Evolutionary conservation across 2,113 vertebrate species (phyloP).

Genomic region (Numida meleagris): DNA sequence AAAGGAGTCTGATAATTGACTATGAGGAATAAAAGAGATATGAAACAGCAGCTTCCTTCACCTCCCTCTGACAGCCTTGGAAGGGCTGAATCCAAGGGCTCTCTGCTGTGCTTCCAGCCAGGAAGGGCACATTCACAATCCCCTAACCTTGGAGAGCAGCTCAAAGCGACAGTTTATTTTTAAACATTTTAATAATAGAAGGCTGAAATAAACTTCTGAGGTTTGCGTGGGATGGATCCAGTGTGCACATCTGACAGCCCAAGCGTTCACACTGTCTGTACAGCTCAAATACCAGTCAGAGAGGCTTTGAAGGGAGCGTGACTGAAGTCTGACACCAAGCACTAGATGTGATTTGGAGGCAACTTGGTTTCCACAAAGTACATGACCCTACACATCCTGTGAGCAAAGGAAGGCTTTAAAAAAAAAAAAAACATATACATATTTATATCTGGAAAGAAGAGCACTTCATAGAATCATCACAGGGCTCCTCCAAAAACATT

Average conservation of each 20-base stretch:
- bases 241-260: neutral
- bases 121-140: neutral
- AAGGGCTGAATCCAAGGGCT: neutral
- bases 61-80: neutral
- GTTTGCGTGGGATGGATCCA: neutral
- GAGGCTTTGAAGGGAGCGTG: neutral
- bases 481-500: neutral
- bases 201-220: conserved; percentile 43
- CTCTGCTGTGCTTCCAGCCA: neutral
- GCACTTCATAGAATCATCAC: neutral
- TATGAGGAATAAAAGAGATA: neutral
- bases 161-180: conserved; percentile 52
- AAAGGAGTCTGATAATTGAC: neutral
- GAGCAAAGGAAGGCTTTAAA: neutral
- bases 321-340: neutral
- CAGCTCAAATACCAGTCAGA: neutral
- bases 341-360: neutral
- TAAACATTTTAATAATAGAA: conserved; percentile 45
- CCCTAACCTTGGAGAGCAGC: neutral
- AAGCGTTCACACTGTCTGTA: neutral
- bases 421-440: neutral
- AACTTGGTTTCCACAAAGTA: neutral
- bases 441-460: neutral
- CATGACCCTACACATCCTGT: neutral
- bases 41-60: neutral